Evolutionary conservation across 1,140 invertebrate genomes (phyloP).

Genomic region (Laupala kohalensis): DNA sequence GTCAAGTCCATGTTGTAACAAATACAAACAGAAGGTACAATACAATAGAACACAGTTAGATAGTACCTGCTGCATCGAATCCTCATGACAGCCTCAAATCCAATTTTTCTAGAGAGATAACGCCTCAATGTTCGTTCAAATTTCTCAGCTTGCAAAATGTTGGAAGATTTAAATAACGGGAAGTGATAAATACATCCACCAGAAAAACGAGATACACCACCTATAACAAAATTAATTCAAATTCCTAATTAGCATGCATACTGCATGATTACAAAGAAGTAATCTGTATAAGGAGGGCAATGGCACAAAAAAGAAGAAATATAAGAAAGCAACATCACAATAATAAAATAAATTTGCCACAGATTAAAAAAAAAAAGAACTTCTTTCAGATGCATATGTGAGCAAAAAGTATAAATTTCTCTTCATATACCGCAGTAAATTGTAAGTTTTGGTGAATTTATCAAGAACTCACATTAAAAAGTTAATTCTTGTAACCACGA

Average conservation of each 20-base stretch:
- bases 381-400: neutral
- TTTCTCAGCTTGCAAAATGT: conserved; percentile 52
- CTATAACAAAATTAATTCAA: conserved; percentile 32
- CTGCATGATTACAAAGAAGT: neutral
- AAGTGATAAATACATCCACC: conserved; percentile 90
- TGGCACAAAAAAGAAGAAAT: neutral
- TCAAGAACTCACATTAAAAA: neutral
- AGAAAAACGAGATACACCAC: conserved; percentile 88
- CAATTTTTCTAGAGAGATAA: conserved; percentile 93
- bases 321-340: too few relatives aligned
- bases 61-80: conserved; percentile 76
- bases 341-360: neutral
- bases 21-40: neutral
- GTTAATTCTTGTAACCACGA: too few relatives aligned
- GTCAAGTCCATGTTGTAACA: neutral
- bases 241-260: neutral
- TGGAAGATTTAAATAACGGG: conserved; percentile 69
- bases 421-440: neutral
- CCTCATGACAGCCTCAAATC: conserved; percentile 97
- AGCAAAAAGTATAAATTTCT: neutral
- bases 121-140: conserved; percentile 69
- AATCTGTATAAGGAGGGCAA: neutral
- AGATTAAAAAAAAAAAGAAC: neutral
- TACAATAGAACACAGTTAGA: neutral
- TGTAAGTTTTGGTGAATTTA: neutral